Percentiles rank a stretch among this genome's conserved stretches.
phyloP scores from a whole-genome alignment of 2,113 vertebrate genomes.

The Dipodomys ordii region DNA sequence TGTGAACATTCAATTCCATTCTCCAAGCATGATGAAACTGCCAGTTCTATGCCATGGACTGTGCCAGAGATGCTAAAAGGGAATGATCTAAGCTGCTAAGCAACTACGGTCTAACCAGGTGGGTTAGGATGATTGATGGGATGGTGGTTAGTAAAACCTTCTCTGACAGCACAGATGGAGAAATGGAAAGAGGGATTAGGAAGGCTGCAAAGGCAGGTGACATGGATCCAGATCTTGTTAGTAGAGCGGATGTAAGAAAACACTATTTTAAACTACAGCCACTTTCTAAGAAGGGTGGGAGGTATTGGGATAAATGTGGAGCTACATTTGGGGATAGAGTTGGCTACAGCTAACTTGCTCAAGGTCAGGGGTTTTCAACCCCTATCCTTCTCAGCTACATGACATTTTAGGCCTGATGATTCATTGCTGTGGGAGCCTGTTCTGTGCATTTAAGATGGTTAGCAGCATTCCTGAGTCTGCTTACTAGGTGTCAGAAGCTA shows the following conservation, averaged over 20 bases:
- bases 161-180: background rate
- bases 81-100: background rate
- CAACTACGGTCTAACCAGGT: background rate
- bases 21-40: conserved; percentile 7
- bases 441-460: background rate
- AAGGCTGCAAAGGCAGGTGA: background rate
- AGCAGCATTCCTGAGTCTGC: background rate
- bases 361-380: background rate
- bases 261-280: background rate
- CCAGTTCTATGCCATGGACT: background rate
- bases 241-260: background rate
- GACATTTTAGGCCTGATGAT: background rate
- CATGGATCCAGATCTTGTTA: background rate
- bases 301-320: background rate
- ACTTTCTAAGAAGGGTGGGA: background rate
- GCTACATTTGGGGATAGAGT: background rate
- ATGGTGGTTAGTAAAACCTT: background rate
- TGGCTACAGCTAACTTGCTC: background rate
- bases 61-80: background rate
- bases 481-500: background rate
- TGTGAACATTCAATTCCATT: conserved; percentile 8
- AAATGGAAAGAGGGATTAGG: background rate
- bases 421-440: background rate
- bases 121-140: background rate
- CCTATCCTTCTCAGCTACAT: background rate